A percentile compares a stretch with the other conserved stretches of the same genome.
Conservation (phyloP, 2,888 invertebrate species). For the Lagria hirta region DNA sequence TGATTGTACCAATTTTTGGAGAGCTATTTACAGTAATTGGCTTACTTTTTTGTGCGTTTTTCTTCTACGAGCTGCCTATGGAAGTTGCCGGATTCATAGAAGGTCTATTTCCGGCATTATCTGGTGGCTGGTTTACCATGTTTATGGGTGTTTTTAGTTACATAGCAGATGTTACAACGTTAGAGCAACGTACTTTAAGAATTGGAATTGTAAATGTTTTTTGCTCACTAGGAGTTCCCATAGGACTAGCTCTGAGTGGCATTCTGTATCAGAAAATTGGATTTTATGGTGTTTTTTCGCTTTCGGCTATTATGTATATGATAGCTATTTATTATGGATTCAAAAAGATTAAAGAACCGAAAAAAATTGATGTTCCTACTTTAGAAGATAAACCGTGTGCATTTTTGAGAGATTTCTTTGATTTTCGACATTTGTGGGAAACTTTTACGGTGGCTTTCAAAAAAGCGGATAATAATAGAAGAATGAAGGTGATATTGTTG, state of each 20-base stretch:
- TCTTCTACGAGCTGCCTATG: conserved; percentile 76
- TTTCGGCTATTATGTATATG: conserved; percentile 73
- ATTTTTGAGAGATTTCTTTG: conserved; percentile 72
- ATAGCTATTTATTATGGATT: conserved; percentile 75
- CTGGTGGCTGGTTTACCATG: conserved; percentile 88
- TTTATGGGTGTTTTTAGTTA: conserved; percentile 90
- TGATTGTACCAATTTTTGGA: conserved; percentile 79
- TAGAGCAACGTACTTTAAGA: conserved; percentile 78
- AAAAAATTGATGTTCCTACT: conserved; percentile 57
- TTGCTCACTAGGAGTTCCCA: conserved; percentile 83
- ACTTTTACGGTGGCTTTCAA: conserved; percentile 81
- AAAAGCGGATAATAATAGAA: conserved; percentile 71
- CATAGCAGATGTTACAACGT: conserved; percentile 82
- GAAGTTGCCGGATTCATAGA: conserved; percentile 79
- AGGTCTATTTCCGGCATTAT: conserved; percentile 78
- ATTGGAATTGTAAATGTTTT: conserved; percentile 89
- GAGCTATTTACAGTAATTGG: conserved; percentile 79
- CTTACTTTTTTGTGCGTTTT: conserved; percentile 76
- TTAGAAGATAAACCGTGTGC: conserved; percentile 56
- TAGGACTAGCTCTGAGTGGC: conserved; percentile 87
- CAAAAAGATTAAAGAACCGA: conserved; percentile 70
- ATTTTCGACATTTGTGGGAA: conserved; percentile 72
- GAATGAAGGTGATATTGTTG: conserved; percentile 72
- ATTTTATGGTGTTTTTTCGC: conserved; percentile 79
- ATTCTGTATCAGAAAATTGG: conserved; percentile 75